These are phyloP conservation scores for Dynastes maya DNA, from an alignment of 2,888 invertebrate species.

Conservation along the genomic window DNA sequence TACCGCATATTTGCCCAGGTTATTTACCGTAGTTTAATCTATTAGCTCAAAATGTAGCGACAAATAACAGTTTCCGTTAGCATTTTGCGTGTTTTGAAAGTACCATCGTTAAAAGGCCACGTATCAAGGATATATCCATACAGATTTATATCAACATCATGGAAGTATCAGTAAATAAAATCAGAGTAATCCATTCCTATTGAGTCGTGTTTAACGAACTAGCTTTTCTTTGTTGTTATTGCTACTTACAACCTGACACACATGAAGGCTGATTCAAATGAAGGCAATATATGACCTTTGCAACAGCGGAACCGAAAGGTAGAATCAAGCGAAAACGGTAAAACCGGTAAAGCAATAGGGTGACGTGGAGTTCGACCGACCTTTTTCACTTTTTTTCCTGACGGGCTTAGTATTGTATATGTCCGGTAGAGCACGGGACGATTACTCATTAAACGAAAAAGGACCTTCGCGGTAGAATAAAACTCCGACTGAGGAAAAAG, in stretches of 20 bases:
- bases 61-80: too few relatives aligned
- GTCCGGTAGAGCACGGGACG: constrained; percentile 13
- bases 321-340: constrained; percentile 3
- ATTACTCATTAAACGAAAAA: constrained; percentile 29
- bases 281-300: constrained; percentile 20
- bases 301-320: constrained; percentile 1
- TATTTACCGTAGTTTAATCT: too few relatives aligned
- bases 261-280: constrained; percentile 28
- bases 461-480: constrained; percentile 29
- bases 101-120: too few relatives aligned
- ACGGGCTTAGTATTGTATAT: constrained; percentile 11
- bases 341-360: background rate
- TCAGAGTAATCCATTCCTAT: too few relatives aligned
- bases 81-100: too few relatives aligned
- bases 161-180: too few relatives aligned
- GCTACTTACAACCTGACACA: background rate
- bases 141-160: too few relatives aligned
- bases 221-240: too few relatives aligned
- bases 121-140: too few relatives aligned
- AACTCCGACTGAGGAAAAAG: constrained; percentile 10
- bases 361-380: constrained; percentile 2
- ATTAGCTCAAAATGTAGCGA: too few relatives aligned
- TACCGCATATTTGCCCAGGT: too few relatives aligned
- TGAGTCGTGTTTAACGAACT: too few relatives aligned
- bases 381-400: constrained; percentile 17